Percentiles rank a stretch among this genome's conserved stretches.
Evolutionary conservation across 2,113 vertebrate genomes (phyloP).

Genomic region (Potamarius usumacintae): DNA sequence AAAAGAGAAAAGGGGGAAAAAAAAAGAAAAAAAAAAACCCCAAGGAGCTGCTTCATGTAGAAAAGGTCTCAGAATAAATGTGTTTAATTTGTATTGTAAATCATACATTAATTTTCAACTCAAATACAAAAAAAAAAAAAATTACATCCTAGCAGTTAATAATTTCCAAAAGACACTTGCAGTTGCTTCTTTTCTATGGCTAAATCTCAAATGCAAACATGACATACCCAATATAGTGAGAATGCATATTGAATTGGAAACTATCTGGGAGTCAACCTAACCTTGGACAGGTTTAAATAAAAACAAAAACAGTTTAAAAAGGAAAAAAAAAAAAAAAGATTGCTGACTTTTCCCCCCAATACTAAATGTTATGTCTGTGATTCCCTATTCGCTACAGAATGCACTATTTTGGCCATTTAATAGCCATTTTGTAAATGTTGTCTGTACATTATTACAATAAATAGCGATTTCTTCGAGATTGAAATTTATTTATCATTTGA

Average conservation of each 20-base stretch:
- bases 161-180: not conserved
- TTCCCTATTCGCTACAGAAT: too few relatives aligned
- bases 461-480: not conserved
- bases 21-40: too few relatives aligned
- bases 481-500: not conserved
- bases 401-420: not conserved
- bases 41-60: not conserved
- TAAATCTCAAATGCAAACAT: not conserved
- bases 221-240: not conserved
- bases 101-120: not conserved
- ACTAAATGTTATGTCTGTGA: too few relatives aligned
- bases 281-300: not conserved
- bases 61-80: not conserved
- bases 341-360: not conserved
- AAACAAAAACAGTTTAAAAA: not conserved
- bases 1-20: too few relatives aligned
- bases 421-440: not conserved
- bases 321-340: not conserved
- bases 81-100: not conserved
- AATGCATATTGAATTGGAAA: not conserved
- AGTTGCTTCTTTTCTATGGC: not conserved
- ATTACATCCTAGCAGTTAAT: not conserved
- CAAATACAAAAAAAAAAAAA: not conserved
- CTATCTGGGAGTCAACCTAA: not conserved
- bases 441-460: not conserved